Base-by-base conservation (phyloP, 2,888 invertebrate genomes). In the Spatulosminthurus flaviceps region DNA sequence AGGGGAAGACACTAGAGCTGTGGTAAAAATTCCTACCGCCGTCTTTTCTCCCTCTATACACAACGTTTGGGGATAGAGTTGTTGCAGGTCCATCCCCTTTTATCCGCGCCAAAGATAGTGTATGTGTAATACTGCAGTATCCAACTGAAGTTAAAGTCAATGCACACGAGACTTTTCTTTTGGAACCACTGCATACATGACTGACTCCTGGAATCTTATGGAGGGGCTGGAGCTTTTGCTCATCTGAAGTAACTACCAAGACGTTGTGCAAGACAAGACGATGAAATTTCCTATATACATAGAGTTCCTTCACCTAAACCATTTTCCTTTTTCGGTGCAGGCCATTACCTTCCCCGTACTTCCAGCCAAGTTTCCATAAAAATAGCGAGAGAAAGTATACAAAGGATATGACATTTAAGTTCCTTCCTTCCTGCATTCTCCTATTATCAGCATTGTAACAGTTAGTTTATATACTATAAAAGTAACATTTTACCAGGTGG, bases 21-120 rank as follows among this genome's bases (percentile, higher is more conserved):
- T 7, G 67, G 67, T 29, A 67, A 67, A 67, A 67, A 22, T 26
- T 67, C n/a, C 28, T 29, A 29, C n/a, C 67, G 26, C 67, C 67
- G 67, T 67, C 67, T 67, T 28, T 29, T 67, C 67, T n/a, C 67
- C 67, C 28, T 28, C 28, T 67, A 29, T 28, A 28, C 67, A 67
- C n/a, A 67, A 29, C 28, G 13, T 51, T 51, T 51, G 51, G 24
- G 22, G 26, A 67, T 11, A 28, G 24, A 67, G 28, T 67, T 67
- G 67, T 67, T 67, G 51, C 28, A 13, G 28, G 13, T 24, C 16
- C 28, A n/a, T 66, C 24, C 24, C 13, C 21, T 24, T 1, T 24
- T 2, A n/a, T n/a, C n/a, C n/a, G n/a, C n/a, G n/a, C n/a, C n/a
- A n/a, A n/a, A n/a, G n/a, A n/a, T n/a, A n/a, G n/a, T n/a, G n/a